These are phyloP conservation scores for Branchellion lobata DNA, from an alignment of 2,888 invertebrate species.

Conservation along the genomic window DNA sequence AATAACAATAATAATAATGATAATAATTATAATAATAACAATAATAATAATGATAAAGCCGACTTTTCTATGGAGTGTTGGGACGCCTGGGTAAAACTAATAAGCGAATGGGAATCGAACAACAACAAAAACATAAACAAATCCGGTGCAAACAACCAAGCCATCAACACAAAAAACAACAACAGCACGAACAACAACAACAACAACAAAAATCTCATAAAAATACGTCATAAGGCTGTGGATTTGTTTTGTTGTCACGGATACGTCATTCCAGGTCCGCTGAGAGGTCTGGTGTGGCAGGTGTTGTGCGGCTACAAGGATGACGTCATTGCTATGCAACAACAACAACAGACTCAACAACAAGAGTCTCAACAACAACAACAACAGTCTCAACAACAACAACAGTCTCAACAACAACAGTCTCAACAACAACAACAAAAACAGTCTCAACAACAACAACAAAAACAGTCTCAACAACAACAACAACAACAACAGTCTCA, in stretches of 20 bases:
- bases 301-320: slow-evolving; percentile 30
- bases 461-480: neutral
- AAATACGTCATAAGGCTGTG: slow-evolving; percentile 15
- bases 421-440: neutral
- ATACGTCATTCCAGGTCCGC: slow-evolving; percentile 22
- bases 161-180: too few species aligned
- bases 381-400: neutral
- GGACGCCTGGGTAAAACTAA: neutral
- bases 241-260: slow-evolving; percentile 19
- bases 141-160: neutral
- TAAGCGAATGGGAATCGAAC: neutral
- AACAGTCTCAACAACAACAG: neutral
- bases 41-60: too few species aligned
- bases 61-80: neutral
- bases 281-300: slow-evolving; percentile 37
- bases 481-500: neutral
- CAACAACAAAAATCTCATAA: slow-evolving; percentile 7
- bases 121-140: neutral
- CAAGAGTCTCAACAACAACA: slow-evolving; percentile 1
- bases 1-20: too few species aligned
- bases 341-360: slow-evolving; percentile 4
- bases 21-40: too few species aligned
- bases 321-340: neutral
- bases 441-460: neutral
- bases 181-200: neutral